Base-by-base conservation (phyloP, 2,797 vertebrate genomes). In the Staurois parvus region DNA sequence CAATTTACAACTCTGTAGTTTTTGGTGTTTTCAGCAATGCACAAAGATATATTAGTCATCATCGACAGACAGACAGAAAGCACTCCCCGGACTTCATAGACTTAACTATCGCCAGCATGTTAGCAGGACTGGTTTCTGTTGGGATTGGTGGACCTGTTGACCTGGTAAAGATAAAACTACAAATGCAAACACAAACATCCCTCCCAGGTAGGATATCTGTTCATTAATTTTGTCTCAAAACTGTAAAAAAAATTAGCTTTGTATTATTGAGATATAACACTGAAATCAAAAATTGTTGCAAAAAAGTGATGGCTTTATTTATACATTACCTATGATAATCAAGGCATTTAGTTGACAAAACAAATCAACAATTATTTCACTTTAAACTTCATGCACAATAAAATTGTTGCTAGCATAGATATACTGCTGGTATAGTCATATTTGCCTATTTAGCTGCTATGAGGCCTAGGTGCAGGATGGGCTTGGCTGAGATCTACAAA, bases 131-230 rank as follows among this genome's bases (percentile, higher is more conserved):
- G 28, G 48, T 97, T 88, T 99, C 98, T 0, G 97, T 98, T 1
- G 93, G 94, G 12, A 90, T 99, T 0, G 97, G 98, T 7, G 94
- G 95, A 0, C 98, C 98, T 0, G 96, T 99, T 85, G 98, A 99
- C 52, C 93, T 99, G 88, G 94, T 99, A 62, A 99, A 99, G 95
- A 99, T 98, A 91, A 90, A 98, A 82, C 94, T 99, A 0, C 98
- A 99, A 89, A 97, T 99, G 97, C 98, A 99, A 91, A 96, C 95
- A 0, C 95, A 96, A 90, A 28, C 79, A 11, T 89, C 96, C 68
- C 76, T 78, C 0, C 77, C 94, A 94, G 97, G 97, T 99, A 95
- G 89, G 91, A 76, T 66, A 37, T 34, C 3, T 4, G 26, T 19
- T 72, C 24, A 24, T 24, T 24, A 56, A 56, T 24, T 9, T 24